These are phyloP conservation scores for Sarcophaga carnaria DNA, from an alignment of 2,888 invertebrate species.

Conservation along the genomic window DNA sequence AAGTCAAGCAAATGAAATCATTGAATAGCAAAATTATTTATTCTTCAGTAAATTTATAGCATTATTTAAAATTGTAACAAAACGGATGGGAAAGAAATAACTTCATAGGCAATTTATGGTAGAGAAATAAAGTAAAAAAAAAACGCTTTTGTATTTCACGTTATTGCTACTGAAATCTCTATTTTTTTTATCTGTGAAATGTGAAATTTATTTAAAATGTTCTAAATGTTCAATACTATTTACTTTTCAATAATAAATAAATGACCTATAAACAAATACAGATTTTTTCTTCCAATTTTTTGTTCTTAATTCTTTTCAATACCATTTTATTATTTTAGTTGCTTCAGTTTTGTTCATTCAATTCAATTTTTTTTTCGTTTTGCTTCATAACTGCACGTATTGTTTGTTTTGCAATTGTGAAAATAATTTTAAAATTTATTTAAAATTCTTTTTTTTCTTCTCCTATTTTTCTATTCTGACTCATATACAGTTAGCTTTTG, in stretches of 20 bases:
- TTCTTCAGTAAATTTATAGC: too few species aligned
- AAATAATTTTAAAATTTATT: constrained; percentile 48
- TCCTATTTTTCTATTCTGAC: neutral
- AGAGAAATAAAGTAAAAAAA: neutral
- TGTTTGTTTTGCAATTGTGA: constrained; percentile 43
- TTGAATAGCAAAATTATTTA: too few species aligned
- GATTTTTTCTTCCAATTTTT: neutral
- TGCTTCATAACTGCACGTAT: neutral
- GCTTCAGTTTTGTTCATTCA: neutral
- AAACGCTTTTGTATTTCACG: constrained; percentile 10
- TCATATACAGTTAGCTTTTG: neutral
- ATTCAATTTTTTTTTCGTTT: neutral
- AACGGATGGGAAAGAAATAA: neutral
- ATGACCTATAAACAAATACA: constrained; percentile 40
- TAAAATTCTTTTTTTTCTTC: constrained; percentile 5
- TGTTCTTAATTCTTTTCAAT: neutral
- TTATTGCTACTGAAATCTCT: neutral
- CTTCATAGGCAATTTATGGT: constrained; percentile 20
- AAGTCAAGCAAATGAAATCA: neutral
- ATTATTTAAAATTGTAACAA: too few species aligned
- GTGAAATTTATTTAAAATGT: constrained; percentile 23
- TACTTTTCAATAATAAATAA: constrained; percentile 39
- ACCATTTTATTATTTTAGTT: constrained; percentile 4
- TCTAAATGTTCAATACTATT: constrained; percentile 10
- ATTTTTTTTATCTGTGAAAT: constrained; percentile 4